Evolutionary conservation across 2,797 vertebrate genomes (phyloP), one percentile per base, ranked within the genome.

Genomic region (Pantherophis alleghaniensis): DNA sequence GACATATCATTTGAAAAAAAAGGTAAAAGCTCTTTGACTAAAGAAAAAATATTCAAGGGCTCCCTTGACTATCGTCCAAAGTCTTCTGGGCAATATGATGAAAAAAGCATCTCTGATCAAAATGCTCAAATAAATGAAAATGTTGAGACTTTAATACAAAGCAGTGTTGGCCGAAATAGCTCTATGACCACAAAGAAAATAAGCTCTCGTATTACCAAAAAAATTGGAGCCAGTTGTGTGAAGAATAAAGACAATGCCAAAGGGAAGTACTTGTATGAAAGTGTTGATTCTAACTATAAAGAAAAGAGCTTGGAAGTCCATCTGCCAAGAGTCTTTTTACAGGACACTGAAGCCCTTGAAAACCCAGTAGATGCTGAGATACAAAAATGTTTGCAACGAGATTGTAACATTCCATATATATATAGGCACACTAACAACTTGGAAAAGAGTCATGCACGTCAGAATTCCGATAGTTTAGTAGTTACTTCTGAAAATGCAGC

Each of bases 391-490:
- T 88, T 90, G 55, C 92, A 51, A 7, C 88, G 32, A 88, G 63
- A 89, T 2, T 91, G 95, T 95, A 93, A 96, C 87, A 74, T 7
- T 2, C 92, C 47, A 53, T 18, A 91, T 94, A 3, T 55, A 89
- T 94, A 90, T 89, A 96, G 94, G 69, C 91, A 92, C 93, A 97
- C 93, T 51, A 96, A 92, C 2, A 96, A 94, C 63, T 91, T 86
- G 94, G 95, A 93, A 92, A 97, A 95, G 94, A 95, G 94, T 90
- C 95, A 95, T 37, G 96, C 97, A 91, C 96, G 96, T 24, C 95
- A 96, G 14, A 97, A 97, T 88, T 98, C 98, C 2, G 96, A 97
- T 91, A 97, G 97, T 92, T 97, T 98, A 0, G 0, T 95, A 60
- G 95, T 94, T 89, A 98, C 97, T 93, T 93, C 94, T 47, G 96